Evolutionary conservation across 2,113 vertebrate genomes (phyloP), one percentile per base, ranked within the genome.

Genomic region (Mus pahari): DNA sequence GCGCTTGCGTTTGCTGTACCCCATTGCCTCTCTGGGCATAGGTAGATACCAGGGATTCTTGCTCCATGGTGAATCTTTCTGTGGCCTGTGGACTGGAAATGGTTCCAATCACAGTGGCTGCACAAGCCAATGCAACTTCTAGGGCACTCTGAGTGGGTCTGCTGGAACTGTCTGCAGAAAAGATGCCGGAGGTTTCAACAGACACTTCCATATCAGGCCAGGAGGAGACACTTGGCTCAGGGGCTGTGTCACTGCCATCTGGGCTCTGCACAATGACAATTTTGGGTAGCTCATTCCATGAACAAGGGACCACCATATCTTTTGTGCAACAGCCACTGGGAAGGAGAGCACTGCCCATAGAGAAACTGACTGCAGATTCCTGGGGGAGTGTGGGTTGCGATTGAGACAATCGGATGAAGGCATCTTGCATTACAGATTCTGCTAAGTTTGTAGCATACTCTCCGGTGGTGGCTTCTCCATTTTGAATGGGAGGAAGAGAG

Each of bases 241-340:
- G 92, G 4, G 95, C 19, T 0, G 98, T 98, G 4, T 99, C 99
- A n/a, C 98, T 98, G 55, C 97, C 99, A 62, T 99, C 99, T 4
- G 99, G 99, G 94, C 99, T 99, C 97, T 99, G 99, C 71, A 99
- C 99, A 90, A 99, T 99, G 91, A 99, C 99, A 0, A 99, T 99
- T 98, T 99, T 99, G 19, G 99, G 99, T 64, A 99, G 99, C 86
- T 99, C 99, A 75, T 99, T 99, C 98, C 99, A 99, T 0, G 99
- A 98, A 19, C 94, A 98, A 90, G 99, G 93, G 53, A 82, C 97
- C 95, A 98, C 96, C 0, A 13, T 31, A 12, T 98, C 98, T 96
- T 98, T 98, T 36, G 96, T 97, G n/a, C 93, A 53, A 42, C 42
- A 93, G 33, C 94, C 22, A n/a, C 78, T 90, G 74, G 98, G 92